phyloP scores from a whole-genome alignment of 2,113 vertebrate species.

The Seriola rivoliana region DNA sequence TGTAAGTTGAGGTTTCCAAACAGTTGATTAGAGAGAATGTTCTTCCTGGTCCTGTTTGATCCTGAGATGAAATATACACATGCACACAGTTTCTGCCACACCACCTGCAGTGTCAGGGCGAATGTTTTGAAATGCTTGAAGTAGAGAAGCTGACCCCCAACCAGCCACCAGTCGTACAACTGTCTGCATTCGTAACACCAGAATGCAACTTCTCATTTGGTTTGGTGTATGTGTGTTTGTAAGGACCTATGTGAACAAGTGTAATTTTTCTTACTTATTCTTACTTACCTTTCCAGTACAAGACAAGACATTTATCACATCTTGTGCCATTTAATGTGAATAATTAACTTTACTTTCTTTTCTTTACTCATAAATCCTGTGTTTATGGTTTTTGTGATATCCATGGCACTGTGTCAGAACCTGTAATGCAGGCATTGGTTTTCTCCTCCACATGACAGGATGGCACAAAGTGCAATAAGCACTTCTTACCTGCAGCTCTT shows the following conservation, averaged over 20 bases:
- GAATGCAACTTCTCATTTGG: conserved; percentile 1
- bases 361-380: neutral
- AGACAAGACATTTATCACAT: neutral
- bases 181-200: neutral
- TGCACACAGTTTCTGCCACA: neutral
- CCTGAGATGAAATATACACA: neutral
- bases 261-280: neutral
- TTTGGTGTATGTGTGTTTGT: neutral
- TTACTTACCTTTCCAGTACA: neutral
- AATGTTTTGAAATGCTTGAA: conserved; percentile 23
- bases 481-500: neutral
- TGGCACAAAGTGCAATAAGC: neutral
- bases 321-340: neutral
- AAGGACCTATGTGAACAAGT: neutral
- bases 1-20: neutral
- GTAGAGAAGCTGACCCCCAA: conserved; percentile 6
- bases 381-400: neutral
- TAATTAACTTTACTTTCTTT: neutral
- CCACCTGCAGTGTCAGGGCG: conserved; percentile 4
- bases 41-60: neutral
- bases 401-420: too few relatives aligned
- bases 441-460: neutral
- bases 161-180: neutral
- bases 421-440: neutral
- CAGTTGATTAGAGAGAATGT: neutral